Base-by-base conservation (phyloP, 2,888 invertebrate species). In the Phyto melanocephala region DNA sequence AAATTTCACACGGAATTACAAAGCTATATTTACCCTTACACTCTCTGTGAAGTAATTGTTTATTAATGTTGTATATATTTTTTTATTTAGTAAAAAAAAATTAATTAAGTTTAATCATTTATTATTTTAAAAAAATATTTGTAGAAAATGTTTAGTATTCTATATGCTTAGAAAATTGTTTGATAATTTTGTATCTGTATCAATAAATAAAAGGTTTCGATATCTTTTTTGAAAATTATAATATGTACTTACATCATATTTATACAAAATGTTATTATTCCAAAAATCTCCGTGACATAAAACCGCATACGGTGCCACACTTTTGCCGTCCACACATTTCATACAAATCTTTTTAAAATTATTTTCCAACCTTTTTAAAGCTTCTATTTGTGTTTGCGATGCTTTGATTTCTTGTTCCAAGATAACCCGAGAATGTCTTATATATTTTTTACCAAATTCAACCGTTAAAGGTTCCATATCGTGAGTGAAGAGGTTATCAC, bases 261-360 rank as follows among this genome's bases (percentile, higher is more conserved):
- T 86, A 63, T 88, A 90, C 11, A 90, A 85, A 63, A 89, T 87
- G 72, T 90, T 90, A 68, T 90, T 90, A 74, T 89, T 89, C 89
- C 89, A 89, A 75, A 88, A 89, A 85, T 90, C 90, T 0, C 90
- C 90, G 80, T 90, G 90, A 84, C 89, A 89, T 35, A 90, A 86
- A 10, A 89, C 89, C 1, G 90, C 83, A 83, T 88, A 86, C 1
- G 90, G 89, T 5, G 87, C 86, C 15, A 85, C 83, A 0, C 72
- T 37, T 47, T 56, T 35, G 4, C 88, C 89, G 74, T 88, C 76
- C 8, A 89, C 88, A 71, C 87, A 85, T 50, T 85, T 81, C 45
- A 87, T 78, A 11, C 85, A 86, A 13, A 87, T 82, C 13, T 84
- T 76, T 37, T 87, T 87, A 24, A 88, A 88, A 24, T 87, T 68